Conservation (phyloP, 2,797 vertebrate species). For the Poliocrania exsul region DNA sequence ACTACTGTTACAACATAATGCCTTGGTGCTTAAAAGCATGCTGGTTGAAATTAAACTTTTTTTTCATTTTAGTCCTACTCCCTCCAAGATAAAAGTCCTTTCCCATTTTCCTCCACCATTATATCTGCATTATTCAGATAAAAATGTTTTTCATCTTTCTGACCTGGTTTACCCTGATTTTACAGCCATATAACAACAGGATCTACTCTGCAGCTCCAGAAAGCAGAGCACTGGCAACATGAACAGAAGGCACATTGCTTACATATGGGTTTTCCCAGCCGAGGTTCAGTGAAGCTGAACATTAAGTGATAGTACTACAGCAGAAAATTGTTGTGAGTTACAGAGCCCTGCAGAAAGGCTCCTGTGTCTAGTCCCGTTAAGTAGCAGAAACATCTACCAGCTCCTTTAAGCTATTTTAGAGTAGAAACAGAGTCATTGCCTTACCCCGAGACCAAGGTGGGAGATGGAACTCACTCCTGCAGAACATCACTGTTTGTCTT, state of each 20-base stretch:
- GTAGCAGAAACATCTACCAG: neutral
- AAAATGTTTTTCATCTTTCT: neutral
- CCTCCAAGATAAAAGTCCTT: neutral
- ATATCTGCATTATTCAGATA: neutral
- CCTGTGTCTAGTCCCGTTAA: neutral
- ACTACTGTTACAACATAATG: neutral
- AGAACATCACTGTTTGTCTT: neutral
- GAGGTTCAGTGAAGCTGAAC: slow-evolving; percentile 62
- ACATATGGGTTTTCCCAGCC: slow-evolving; percentile 58
- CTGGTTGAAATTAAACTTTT: neutral
- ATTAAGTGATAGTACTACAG: slow-evolving; percentile 52
- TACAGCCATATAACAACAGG: neutral
- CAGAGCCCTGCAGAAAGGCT: neutral
- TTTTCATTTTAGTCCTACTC: neutral
- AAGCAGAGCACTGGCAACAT: neutral
- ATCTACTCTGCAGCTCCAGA: slow-evolving; percentile 11
- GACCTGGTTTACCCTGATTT: slow-evolving; percentile 34
- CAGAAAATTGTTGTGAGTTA: slow-evolving; percentile 29
- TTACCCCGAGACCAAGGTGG: neutral
- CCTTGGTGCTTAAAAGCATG: neutral
- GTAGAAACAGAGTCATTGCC: neutral
- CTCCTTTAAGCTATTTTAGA: neutral
- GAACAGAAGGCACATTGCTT: slow-evolving; percentile 43
- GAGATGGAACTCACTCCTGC: neutral
- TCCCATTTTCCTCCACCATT: neutral